A percentile compares a stretch with the other conserved stretches of the same genome.
Evolutionary conservation across 1,140 invertebrate genomes (phyloP).

Genomic region (Tetramorium simillimum): DNA sequence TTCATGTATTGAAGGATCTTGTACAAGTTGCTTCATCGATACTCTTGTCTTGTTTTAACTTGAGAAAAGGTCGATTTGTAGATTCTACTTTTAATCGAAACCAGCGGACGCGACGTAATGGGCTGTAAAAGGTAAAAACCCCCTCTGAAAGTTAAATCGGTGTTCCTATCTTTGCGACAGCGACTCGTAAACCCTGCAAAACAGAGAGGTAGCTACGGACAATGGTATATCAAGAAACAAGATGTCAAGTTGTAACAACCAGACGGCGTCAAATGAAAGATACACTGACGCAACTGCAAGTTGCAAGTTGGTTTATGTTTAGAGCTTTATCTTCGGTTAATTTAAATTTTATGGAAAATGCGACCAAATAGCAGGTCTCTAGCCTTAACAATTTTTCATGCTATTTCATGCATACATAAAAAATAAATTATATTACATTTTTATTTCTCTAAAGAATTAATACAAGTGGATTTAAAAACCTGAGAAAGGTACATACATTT

Average conservation of each 20-base stretch:
- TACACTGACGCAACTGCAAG: neutral
- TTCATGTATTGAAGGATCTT: neutral
- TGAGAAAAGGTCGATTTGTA: conserved; percentile 22
- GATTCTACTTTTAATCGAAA: conserved; percentile 36
- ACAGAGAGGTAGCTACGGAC: conserved; percentile 2
- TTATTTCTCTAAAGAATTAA: neutral
- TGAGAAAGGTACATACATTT: neutral
- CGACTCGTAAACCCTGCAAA: conserved; percentile 20
- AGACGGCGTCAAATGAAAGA: conserved; percentile 18
- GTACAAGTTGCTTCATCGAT: neutral
- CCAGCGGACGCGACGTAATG: neutral
- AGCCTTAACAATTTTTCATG: neutral
- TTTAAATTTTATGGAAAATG: neutral
- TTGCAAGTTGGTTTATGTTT: neutral
- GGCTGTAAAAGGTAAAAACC: conserved; percentile 40
- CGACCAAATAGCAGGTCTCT: neutral
- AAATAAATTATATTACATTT: neutral
- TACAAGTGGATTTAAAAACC: neutral
- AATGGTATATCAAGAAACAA: conserved; percentile 5
- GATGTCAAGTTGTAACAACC: conserved; percentile 41
- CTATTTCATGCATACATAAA: conserved; percentile 4
- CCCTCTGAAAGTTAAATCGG: conserved; percentile 32
- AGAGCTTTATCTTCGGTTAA: neutral
- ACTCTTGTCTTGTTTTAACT: neutral
- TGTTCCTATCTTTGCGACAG: conserved; percentile 26